Evolutionary conservation across 2,113 vertebrate species (phyloP), one percentile per base, ranked within the genome.

Genomic region (Glaucomys volans): DNA sequence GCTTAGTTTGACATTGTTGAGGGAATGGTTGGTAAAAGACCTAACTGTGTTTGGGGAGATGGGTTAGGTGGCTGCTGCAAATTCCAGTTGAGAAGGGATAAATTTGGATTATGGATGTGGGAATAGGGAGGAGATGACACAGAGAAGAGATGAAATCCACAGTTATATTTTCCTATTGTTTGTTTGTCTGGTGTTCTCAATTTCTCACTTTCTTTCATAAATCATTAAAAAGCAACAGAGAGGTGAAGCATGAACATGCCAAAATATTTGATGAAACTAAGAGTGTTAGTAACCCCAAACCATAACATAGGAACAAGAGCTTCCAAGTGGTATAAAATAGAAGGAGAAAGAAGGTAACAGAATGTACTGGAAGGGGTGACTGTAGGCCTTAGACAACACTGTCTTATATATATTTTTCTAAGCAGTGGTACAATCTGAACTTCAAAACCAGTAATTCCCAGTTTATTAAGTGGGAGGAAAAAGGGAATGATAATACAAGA

Each of bases 151-250:
- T 50, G 11, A 57, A 50, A 57, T 72, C 28, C n/a, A 22, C 18
- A 20, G 40, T n/a, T 28, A 64, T 47, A 8, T 26, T 57, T 83
- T 76, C 44, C 32, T 54, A 3, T 77, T 42, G 28, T 47, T 86
- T 91, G n/a, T 64, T 40, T 20, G 8, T 50, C 32, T 82, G 26
- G 17, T 77, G 2, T 74, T 82, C 91, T 84, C 24, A 40, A 64
- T 87, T 95, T 95, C 75, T 87, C 24, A 71, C 14, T 69, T 91
- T 10, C 50, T 82, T 72, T 54, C 18, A 89, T 54, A 72, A 75
- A 92, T 50, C 24, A 87, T 72, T 42, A 77, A 30, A 82, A 94
- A 81, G 5, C 79, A 94, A 71, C 11, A 75, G 59, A 40, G n/a
- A 76, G 18, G 71, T 77, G 24, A 76, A 71, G 5, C 17, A 47